Percentiles rank a stretch among this genome's conserved stretches.
These are phyloP conservation scores for Acholoe squamosa DNA, from an alignment of 2,888 invertebrate species.

Conservation along the genomic window DNA sequence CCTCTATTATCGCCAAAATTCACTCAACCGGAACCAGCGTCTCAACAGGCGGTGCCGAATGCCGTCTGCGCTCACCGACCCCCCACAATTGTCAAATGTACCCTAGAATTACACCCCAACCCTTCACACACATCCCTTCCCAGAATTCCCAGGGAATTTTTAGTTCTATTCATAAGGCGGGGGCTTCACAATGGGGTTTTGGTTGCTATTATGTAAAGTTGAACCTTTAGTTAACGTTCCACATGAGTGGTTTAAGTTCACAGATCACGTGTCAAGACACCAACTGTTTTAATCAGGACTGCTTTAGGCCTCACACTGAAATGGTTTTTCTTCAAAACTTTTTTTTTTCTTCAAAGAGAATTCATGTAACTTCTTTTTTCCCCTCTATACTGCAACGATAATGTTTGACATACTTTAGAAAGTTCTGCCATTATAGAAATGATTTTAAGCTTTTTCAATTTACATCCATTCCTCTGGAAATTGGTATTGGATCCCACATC, in stretches of 20 bases:
- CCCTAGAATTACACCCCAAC: constrained; percentile 2
- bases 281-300: no score
- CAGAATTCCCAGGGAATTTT: background rate
- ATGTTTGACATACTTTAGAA: no score
- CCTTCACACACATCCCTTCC: background rate
- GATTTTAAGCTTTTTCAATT: no score
- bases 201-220: background rate
- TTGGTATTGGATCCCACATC: no score
- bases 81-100: background rate
- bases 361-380: no score
- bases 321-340: no score
- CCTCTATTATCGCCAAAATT: constrained; percentile 7
- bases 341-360: no score
- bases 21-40: background rate
- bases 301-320: no score
- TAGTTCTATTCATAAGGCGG: background rate
- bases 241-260: background rate
- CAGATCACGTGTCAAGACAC: background rate
- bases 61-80: background rate
- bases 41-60: background rate
- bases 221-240: constrained; percentile 1
- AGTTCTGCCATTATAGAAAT: no score
- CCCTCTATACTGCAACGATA: no score
- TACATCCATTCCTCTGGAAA: no score
- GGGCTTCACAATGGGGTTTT: background rate